phyloP scores from a whole-genome alignment of 1,140 invertebrate species.

The Drosophila kurseongensis region DNA sequence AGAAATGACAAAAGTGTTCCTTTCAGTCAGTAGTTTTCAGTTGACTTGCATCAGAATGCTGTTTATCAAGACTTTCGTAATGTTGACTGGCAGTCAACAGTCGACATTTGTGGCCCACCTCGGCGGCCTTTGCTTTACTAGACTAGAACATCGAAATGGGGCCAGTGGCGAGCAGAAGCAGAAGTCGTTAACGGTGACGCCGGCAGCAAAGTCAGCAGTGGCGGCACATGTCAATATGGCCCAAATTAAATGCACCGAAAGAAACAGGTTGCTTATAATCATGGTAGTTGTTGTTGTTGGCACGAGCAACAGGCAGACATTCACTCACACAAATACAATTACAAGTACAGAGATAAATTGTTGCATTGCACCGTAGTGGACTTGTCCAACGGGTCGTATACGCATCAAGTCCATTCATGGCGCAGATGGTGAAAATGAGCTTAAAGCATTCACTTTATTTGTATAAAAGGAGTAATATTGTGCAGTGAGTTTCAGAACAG shows the following conservation, averaged over 20 bases:
- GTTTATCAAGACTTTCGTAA: slow-evolving; percentile 53
- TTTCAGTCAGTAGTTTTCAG: slow-evolving; percentile 12
- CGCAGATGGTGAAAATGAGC: slow-evolving; percentile 21
- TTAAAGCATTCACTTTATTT: slow-evolving; percentile 26
- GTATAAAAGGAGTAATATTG: slow-evolving; percentile 17
- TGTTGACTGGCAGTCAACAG: slow-evolving; percentile 32
- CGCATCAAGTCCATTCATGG: slow-evolving; percentile 56
- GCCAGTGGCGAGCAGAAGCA: slow-evolving; percentile 47
- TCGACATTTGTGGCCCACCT: slow-evolving; percentile 52
- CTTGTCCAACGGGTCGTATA: slow-evolving; percentile 58
- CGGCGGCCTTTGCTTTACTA: slow-evolving; percentile 49
- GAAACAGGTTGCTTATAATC: slow-evolving; percentile 66
- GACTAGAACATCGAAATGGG: slow-evolving; percentile 57
- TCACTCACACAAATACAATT: slow-evolving; percentile 6
- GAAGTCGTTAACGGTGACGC: slow-evolving; percentile 50
- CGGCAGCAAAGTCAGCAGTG: slow-evolving; percentile 6
- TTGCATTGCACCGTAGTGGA: slow-evolving; percentile 30
- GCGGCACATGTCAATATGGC: slow-evolving; percentile 76
- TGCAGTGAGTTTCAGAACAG: slow-evolving; percentile 28
- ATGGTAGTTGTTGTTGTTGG: slow-evolving; percentile 24
- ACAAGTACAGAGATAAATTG: slow-evolving; percentile 4
- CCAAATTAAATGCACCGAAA: slow-evolving; percentile 69
- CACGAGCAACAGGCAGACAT: slow-evolving; percentile 62
- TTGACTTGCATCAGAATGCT: slow-evolving; percentile 38
- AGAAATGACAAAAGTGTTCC: slow-evolving; percentile 10